Evolutionary conservation across 2,113 vertebrate genomes (phyloP).

Genomic region (Tinamus guttatus): DNA sequence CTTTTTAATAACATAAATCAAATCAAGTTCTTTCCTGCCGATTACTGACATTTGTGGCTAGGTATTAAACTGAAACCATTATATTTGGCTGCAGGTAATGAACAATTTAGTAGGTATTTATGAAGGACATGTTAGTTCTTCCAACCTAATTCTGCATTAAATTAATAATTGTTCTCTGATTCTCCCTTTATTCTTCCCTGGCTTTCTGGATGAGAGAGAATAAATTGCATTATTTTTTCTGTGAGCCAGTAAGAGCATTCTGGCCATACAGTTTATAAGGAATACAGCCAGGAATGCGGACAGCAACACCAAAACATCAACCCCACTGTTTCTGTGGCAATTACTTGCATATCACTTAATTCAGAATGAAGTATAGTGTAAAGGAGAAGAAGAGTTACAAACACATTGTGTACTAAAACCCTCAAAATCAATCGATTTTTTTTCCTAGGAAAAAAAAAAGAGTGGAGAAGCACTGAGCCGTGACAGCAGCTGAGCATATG

Average conservation of each 20-base stretch:
- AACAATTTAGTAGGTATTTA: slow-evolving; percentile 36
- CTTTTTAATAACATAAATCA: slow-evolving; percentile 49
- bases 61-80: slow-evolving; percentile 40
- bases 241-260: neutral
- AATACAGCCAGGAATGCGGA: neutral
- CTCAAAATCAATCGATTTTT: neutral
- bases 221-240: neutral
- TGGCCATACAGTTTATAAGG: neutral
- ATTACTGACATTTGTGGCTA: slow-evolving; percentile 41
- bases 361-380: neutral
- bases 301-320: neutral
- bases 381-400: neutral
- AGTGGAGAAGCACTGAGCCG: fast-evolving
- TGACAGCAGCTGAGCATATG: fast-evolving
- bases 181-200: neutral
- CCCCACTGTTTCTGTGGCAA: fast-evolving
- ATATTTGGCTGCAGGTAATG: slow-evolving; percentile 44
- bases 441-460: neutral
- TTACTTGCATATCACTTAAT: neutral
- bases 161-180: neutral
- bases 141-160: neutral
- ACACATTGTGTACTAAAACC: neutral
- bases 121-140: slow-evolving; percentile 30
- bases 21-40: slow-evolving; percentile 49
- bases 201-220: neutral